These are phyloP conservation scores for Callyntrura guangdongensis DNA, from an alignment of 2,888 invertebrate genomes.

Conservation along the genomic window DNA sequence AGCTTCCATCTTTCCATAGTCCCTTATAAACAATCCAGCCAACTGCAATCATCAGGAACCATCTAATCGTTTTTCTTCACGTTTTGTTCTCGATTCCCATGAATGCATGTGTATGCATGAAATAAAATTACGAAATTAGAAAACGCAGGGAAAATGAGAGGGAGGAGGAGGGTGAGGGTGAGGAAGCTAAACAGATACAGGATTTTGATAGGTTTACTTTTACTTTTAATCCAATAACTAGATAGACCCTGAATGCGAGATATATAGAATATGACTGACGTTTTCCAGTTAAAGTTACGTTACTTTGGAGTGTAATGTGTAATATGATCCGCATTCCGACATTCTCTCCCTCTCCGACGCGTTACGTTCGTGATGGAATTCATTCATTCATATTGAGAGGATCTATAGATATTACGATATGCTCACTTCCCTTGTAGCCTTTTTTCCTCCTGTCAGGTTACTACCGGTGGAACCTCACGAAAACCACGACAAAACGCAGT, in stretches of 20 bases:
- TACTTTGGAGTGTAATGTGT: constrained; percentile 32
- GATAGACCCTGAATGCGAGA: background rate
- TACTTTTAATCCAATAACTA: background rate
- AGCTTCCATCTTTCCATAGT: background rate
- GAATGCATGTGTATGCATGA: no score
- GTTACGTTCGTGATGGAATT: constrained; percentile 66
- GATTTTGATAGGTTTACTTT: no score
- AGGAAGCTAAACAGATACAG: no score
- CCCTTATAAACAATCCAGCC: constrained; percentile 8
- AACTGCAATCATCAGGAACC: background rate
- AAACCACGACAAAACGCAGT: constrained; percentile 53
- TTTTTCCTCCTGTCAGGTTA: constrained; percentile 56
- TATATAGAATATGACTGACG: constrained; percentile 43
- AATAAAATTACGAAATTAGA: no score
- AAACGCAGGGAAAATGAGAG: no score
- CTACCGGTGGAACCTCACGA: constrained; percentile 72
- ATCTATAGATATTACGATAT: constrained; percentile 20
- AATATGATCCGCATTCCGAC: constrained; percentile 44
- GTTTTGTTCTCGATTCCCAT: background rate
- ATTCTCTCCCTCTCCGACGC: no score
- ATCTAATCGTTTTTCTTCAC: background rate
- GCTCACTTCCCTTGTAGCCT: constrained; percentile 43
- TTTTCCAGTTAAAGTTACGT: constrained; percentile 40
- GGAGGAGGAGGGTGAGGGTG: no score
- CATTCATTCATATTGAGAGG: constrained; percentile 61